phyloP scores from a whole-genome alignment of 2,797 vertebrate species.

The Sternarchorhynchus goeldii region DNA sequence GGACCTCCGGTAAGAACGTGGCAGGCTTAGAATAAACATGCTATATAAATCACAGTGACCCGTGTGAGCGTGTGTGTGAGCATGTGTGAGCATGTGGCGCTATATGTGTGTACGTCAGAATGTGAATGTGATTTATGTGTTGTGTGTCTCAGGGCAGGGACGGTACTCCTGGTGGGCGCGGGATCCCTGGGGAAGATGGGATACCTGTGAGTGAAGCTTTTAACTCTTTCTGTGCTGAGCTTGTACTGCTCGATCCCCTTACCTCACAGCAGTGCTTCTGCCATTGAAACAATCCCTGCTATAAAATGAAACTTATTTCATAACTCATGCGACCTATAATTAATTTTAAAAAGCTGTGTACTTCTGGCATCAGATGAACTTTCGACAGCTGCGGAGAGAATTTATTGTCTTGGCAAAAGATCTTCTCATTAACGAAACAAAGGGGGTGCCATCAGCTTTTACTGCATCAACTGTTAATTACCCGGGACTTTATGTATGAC shows the following conservation, averaged over 20 bases:
- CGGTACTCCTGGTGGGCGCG: constrained; percentile 75
- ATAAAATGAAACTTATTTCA: neutral
- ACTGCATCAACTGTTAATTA: constrained; percentile 52
- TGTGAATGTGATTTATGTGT: constrained; percentile 24
- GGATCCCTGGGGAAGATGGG: constrained; percentile 79
- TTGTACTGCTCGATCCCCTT: neutral
- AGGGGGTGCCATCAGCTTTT: constrained; percentile 44
- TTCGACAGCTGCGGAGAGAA: constrained; percentile 35
- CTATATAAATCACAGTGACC: too few relatives aligned
- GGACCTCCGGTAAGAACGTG: constrained; percentile 78
- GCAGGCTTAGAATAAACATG: neutral
- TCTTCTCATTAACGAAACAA: constrained; percentile 55
- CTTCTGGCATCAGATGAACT: constrained; percentile 29
- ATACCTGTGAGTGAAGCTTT: constrained; percentile 73
- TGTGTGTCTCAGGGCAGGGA: constrained; percentile 70
- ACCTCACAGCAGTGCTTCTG: neutral
- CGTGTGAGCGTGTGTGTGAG: neutral
- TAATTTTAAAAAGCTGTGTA: constrained; percentile 23
- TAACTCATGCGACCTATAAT: constrained; percentile 2
- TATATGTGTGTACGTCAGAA: constrained; percentile 19
- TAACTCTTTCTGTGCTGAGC: neutral
- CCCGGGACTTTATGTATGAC: constrained; percentile 40
- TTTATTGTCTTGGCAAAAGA: constrained; percentile 53
- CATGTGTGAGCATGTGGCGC: neutral
- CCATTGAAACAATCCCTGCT: neutral